Evolutionary conservation across 2,888 invertebrate species (phyloP).

Genomic region (Calliphora vomitoria): DNA sequence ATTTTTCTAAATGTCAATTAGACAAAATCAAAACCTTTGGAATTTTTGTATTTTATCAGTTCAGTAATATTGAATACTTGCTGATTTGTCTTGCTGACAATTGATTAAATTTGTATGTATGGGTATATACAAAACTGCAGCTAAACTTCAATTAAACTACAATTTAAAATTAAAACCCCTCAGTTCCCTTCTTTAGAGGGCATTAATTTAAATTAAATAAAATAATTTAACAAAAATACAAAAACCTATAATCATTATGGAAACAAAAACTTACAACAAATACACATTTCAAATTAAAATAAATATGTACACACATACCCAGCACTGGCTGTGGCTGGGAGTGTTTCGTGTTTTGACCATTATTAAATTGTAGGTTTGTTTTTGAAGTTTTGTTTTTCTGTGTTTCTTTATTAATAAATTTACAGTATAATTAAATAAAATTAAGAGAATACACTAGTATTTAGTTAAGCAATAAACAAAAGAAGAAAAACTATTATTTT

Average conservation of each 20-base stretch:
- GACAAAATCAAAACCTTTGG: too few species aligned
- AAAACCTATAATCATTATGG: background rate
- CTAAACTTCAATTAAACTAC: too few species aligned
- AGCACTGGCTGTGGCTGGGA: slow-evolving; percentile 35
- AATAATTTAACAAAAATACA: background rate
- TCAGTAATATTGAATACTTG: too few species aligned
- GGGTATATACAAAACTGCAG: too few species aligned
- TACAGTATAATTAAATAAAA: slow-evolving; percentile 57
- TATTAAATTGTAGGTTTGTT: slow-evolving; percentile 30
- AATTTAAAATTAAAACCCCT: too few species aligned
- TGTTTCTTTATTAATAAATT: slow-evolving; percentile 47
- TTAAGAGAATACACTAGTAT: slow-evolving; percentile 48
- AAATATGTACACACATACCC: background rate
- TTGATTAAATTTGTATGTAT: too few species aligned
- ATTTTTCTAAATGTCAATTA: too few species aligned
- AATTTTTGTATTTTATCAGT: too few species aligned
- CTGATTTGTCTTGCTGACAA: too few species aligned
- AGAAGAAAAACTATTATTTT: slow-evolving; percentile 31
- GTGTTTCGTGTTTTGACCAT: slow-evolving; percentile 65
- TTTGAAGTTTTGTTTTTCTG: too few species aligned
- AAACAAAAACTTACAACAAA: background rate
- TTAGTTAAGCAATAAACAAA: slow-evolving; percentile 43
- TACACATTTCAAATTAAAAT: background rate
- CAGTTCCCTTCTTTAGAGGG: too few species aligned
- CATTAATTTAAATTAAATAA: background rate